Percentiles rank a stretch among this genome's conserved stretches.
Evolutionary conservation across 1,140 invertebrate species (phyloP).

Genomic region (Caenorhabditis inopinata): DNA sequence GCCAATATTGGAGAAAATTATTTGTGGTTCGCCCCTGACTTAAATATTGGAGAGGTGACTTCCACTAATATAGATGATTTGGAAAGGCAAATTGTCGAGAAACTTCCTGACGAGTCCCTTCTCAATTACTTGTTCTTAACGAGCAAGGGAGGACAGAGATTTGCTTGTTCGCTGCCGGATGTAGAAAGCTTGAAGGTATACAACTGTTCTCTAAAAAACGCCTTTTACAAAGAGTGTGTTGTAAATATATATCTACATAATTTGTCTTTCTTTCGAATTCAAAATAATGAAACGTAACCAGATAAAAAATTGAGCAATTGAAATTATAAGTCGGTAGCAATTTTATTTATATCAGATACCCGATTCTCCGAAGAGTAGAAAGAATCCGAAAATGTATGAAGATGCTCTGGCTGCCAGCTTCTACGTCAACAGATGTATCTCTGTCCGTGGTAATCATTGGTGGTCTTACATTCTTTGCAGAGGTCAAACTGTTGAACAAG

Average conservation of each 20-base stretch:
- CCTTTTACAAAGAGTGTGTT: no score
- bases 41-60: neutral
- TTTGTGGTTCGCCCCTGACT: neutral
- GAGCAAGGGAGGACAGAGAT: neutral
- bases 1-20: neutral
- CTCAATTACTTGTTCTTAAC: neutral
- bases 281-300: no score
- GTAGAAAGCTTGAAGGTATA: neutral
- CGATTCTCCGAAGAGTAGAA: neutral
- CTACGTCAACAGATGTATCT: neutral
- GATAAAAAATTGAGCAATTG: no score
- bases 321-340: no score
- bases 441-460: neutral
- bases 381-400: neutral
- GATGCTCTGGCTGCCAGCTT: neutral
- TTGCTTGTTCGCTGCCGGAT: neutral
- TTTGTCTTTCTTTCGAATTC: no score
- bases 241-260: no score
- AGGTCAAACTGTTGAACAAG: neutral
- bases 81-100: neutral
- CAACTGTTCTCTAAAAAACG: no score
- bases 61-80: neutral
- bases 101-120: neutral
- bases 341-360: neutral
- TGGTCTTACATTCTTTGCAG: neutral